These are phyloP conservation scores for Danionella cerebrum DNA, from an alignment of 2,113 vertebrate species.

Conservation along the genomic window DNA sequence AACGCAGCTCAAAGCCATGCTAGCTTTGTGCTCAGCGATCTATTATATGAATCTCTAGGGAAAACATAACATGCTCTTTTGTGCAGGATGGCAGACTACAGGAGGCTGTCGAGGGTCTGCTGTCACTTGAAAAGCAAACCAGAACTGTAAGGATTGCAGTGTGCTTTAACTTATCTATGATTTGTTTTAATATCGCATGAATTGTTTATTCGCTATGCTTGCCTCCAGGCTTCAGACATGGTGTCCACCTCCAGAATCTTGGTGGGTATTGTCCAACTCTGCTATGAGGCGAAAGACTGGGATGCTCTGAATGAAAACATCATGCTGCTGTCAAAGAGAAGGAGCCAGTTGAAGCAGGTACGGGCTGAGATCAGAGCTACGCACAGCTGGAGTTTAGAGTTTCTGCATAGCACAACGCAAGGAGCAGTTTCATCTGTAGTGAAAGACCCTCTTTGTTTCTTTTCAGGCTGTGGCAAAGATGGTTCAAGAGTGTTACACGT, in stretches of 20 bases:
- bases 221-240: conserved; percentile 95
- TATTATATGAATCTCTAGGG: no score
- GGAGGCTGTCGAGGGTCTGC: conserved; percentile 89
- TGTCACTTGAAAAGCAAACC: conserved; percentile 95
- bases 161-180: background rate
- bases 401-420: no score
- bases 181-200: background rate
- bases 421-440: background rate
- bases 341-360: conserved; percentile 97
- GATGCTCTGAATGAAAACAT: conserved; percentile 97
- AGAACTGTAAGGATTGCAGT: conserved; percentile 75
- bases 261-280: conserved; percentile 94
- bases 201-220: background rate
- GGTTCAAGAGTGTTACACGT: conserved; percentile 97
- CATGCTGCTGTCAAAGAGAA: conserved; percentile 90
- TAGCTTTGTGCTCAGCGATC: no score
- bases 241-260: conserved; percentile 93
- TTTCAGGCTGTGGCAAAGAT: conserved; percentile 95
- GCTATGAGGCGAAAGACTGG: conserved; percentile 93
- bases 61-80: background rate
- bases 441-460: background rate
- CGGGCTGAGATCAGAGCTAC: conserved; percentile 18
- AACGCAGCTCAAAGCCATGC: no score
- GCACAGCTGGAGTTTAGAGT: no score
- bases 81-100: conserved; percentile 88